Evolutionary conservation across 1,140 invertebrate species (phyloP).

Genomic region (Melitaea cinxia): DNA sequence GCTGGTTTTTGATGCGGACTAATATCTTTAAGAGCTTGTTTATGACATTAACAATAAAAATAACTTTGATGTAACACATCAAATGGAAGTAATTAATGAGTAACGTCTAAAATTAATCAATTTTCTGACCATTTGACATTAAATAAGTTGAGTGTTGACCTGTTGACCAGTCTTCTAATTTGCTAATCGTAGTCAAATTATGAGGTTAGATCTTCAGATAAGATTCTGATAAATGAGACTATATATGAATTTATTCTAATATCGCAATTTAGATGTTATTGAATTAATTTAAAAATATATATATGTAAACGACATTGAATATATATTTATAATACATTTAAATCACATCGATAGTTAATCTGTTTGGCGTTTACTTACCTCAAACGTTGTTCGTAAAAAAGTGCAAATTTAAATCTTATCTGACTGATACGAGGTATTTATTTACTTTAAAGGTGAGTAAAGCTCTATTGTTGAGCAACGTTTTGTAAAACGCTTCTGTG

Average conservation of each 20-base stretch:
- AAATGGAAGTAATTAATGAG: constrained; percentile 3
- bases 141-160: constrained; percentile 38
- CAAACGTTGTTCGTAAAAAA: neutral
- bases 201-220: constrained; percentile 59
- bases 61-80: neutral
- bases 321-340: no score
- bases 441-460: constrained; percentile 20
- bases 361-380: no score
- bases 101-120: neutral
- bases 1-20: no score
- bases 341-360: no score
- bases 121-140: neutral
- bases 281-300: no score
- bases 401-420: neutral
- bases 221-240: constrained; percentile 39
- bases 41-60: no score
- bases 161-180: constrained; percentile 52
- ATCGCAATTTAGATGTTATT: no score
- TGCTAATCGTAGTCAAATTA: constrained; percentile 48
- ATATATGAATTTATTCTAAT: constrained; percentile 16
- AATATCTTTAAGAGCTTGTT: no score
- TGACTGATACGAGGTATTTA: neutral
- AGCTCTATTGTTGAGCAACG: constrained; percentile 57
- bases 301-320: no score
- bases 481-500: constrained; percentile 70